Evolutionary conservation across 2,888 invertebrate species (phyloP).

Genomic region (Drosophila quinaria): DNA sequence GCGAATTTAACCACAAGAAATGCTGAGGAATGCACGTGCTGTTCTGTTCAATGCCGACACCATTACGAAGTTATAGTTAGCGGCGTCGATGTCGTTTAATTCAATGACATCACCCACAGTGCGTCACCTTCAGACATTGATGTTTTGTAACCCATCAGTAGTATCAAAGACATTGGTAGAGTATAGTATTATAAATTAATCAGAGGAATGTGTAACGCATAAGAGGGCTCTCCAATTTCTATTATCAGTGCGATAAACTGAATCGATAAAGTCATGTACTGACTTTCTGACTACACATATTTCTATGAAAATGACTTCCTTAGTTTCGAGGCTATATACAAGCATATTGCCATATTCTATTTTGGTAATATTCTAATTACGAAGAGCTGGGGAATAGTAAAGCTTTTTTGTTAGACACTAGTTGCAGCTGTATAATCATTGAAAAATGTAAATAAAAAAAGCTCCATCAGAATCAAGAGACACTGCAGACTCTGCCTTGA

Average conservation of each 20-base stretch:
- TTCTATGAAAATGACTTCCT: not conserved
- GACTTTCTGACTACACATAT: not conserved
- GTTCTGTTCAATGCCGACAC: conserved; percentile 27
- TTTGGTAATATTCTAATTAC: too few relatives aligned
- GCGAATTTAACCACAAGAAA: conserved; percentile 10
- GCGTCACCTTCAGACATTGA: conserved; percentile 47
- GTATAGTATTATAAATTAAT: not conserved
- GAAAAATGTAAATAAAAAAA: not conserved
- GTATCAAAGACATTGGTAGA: not conserved
- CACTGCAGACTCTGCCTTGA: not conserved
- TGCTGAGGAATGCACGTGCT: conserved; percentile 33
- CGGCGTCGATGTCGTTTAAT: conserved; percentile 28
- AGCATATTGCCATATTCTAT: too few relatives aligned
- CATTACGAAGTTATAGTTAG: conserved; percentile 28
- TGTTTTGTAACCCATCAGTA: conserved; percentile 17
- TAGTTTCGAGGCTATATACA: not conserved
- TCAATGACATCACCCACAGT: conserved; percentile 66
- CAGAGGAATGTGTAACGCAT: not conserved
- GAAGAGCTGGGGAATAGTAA: too few relatives aligned
- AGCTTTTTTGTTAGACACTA: not conserved
- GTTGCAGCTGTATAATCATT: not conserved
- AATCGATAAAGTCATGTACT: not conserved
- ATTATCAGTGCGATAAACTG: not conserved
- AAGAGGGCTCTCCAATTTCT: not conserved
- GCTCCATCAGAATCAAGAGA: not conserved